Conservation (phyloP, 2,888 invertebrate species). For the Parelbella ahira region DNA sequence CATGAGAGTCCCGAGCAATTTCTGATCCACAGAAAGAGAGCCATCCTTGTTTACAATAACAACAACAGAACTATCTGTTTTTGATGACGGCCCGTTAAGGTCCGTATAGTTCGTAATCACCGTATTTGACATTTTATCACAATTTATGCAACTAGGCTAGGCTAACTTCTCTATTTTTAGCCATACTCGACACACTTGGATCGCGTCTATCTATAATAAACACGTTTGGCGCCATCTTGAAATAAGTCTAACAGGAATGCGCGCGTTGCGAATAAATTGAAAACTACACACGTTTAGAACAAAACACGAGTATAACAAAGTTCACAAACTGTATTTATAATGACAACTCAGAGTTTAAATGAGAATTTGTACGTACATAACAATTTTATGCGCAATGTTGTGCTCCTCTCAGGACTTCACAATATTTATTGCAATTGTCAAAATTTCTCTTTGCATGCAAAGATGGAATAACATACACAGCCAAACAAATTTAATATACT, state of each 20-base stretch:
- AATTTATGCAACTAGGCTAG: slow-evolving; percentile 51
- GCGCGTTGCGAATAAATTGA: slow-evolving; percentile 9
- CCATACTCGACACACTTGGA: slow-evolving; percentile 58
- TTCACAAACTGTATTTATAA: too few relatives aligned
- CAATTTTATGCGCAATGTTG: too few relatives aligned
- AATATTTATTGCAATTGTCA: too few relatives aligned
- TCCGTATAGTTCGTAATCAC: slow-evolving; percentile 78
- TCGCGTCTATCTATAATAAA: slow-evolving; percentile 66
- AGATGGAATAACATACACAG: too few relatives aligned
- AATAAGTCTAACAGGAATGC: slow-evolving; percentile 36
- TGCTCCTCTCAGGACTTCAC: too few relatives aligned
- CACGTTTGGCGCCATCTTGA: slow-evolving; percentile 74
- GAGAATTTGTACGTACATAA: too few relatives aligned
- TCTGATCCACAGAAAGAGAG: slow-evolving; percentile 89
- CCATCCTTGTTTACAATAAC: slow-evolving; percentile 94
- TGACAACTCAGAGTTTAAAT: too few relatives aligned
- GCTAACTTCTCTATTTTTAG: slow-evolving; percentile 70
- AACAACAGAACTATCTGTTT: slow-evolving; percentile 86
- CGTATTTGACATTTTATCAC: slow-evolving; percentile 75
- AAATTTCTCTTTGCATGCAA: too few relatives aligned
- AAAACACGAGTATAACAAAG: too few relatives aligned
- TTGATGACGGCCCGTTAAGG: slow-evolving; percentile 73
- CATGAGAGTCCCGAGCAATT: slow-evolving; percentile 88
- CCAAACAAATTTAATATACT: too few relatives aligned
- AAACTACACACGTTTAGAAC: not conserved